Percentiles rank a stretch among this genome's conserved stretches.
phyloP scores from a whole-genome alignment of 2,888 invertebrate species.

The Zhuqinia jingwanae region DNA sequence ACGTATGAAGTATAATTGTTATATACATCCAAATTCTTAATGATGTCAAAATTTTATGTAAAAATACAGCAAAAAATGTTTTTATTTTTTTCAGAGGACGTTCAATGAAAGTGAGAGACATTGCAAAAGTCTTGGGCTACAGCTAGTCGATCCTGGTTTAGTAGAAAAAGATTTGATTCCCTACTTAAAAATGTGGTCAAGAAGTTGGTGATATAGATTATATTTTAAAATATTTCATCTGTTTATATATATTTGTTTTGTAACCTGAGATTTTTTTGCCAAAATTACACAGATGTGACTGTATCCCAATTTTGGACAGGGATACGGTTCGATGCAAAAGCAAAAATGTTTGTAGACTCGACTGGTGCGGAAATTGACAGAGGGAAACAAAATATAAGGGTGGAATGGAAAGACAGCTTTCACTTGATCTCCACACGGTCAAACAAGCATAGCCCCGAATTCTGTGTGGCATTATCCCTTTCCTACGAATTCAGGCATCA shows the following conservation, averaged over 20 bases:
- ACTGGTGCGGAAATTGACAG: background rate
- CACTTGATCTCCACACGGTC: background rate
- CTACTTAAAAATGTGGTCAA: conserved; percentile 53
- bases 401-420: background rate
- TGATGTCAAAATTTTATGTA: background rate
- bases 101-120: conserved; percentile 7
- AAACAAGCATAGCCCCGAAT: conserved; percentile 6
- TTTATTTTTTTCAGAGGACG: background rate
- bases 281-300: conserved; percentile 33
- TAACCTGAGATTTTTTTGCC: no score
- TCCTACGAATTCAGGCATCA: conserved; percentile 49
- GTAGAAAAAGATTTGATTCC: background rate
- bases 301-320: conserved; percentile 51
- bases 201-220: conserved; percentile 19
- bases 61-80: background rate
- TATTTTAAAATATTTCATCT: background rate
- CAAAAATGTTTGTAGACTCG: background rate
- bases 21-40: background rate
- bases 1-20: background rate
- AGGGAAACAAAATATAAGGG: background rate
- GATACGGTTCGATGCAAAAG: background rate
- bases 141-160: background rate
- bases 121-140: conserved; percentile 24
- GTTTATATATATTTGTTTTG: no score
- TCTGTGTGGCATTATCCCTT: conserved; percentile 33